Base-by-base conservation (phyloP, 2,888 invertebrate genomes). In the Lycia hirtaria region DNA sequence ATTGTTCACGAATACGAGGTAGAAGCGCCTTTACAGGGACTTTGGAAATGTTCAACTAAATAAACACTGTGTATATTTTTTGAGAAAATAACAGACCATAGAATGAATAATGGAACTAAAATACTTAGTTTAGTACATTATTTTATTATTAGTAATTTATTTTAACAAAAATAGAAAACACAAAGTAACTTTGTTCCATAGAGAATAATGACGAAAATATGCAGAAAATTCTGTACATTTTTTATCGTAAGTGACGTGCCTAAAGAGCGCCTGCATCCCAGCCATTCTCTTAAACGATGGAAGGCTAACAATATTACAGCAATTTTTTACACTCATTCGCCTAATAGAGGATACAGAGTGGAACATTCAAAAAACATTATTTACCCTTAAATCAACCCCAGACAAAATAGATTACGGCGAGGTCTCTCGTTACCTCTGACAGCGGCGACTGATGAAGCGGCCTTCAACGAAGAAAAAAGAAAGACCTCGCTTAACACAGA, bases 321-420 rank as follows among this genome's bases (percentile, higher is more conserved):
- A 44, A 37, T 56, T 53, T 56, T 49, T 59, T 50, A 30, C 47
- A 58, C 35, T 45, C 33, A 49, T 52, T 53, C 14, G 50, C 47
- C 45, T 74, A 74, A 72, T 72, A 75, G 71, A 64, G 64, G 68
- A 52, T 62, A 65, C 67, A 58, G 57, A 65, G 56, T 54, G 47
- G 60, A 56, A 63, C 65, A 67, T 72, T 65, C 65, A 68, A 69
- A 72, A 66, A 68, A 61, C 69, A 65, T 73, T 75, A 68, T 72
- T 70, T 73, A 71, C 62, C 69, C 70, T 60, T 66, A 60, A 65
- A 65, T 63, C 64, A 53, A 59, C 60, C 66, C 56, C 68, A 67
- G 61, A 67, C 66, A 67, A 78, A 80, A 72, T 72, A 75, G 71
- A 77, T 80, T 76, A 76, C 65, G 57, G 67, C 55, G 62, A 55